Evolutionary conservation across 1,140 invertebrate genomes (phyloP).

Genomic region (Berghia stephanieae): DNA sequence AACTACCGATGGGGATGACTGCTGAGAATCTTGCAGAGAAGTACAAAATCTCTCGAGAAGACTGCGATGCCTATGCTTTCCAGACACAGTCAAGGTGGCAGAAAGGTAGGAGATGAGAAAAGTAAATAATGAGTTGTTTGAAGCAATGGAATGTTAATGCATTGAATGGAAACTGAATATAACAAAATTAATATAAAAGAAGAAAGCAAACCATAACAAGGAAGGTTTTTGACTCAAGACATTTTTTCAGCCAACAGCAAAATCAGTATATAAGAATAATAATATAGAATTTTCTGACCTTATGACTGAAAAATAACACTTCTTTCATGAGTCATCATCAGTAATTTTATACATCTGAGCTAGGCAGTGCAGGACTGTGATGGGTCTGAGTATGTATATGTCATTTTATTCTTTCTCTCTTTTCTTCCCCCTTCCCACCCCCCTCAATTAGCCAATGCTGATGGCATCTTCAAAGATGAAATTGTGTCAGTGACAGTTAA

Average conservation of each 20-base stretch:
- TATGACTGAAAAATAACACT: too few species aligned
- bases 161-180: too few species aligned
- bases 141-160: too few species aligned
- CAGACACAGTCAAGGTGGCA: slow-evolving; percentile 77
- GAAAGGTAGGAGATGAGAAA: slow-evolving; percentile 68
- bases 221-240: too few species aligned
- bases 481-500: slow-evolving; percentile 87
- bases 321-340: too few species aligned
- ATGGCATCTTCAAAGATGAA: slow-evolving; percentile 89
- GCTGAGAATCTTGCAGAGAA: slow-evolving; percentile 96
- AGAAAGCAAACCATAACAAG: too few species aligned
- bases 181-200: too few species aligned
- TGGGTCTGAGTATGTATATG: not conserved
- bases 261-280: too few species aligned
- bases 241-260: too few species aligned
- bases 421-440: too few species aligned
- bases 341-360: not conserved
- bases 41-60: slow-evolving; percentile 85
- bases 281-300: too few species aligned
- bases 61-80: slow-evolving; percentile 89
- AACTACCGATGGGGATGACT: slow-evolving; percentile 94
- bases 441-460: slow-evolving; percentile 91
- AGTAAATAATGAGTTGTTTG: too few species aligned
- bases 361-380: not conserved
- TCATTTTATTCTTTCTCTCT: slow-evolving; percentile 18